Percentiles rank a stretch among this genome's conserved stretches.
Evolutionary conservation across 2,888 invertebrate genomes (phyloP).

Genomic region (Noctua janthina): DNA sequence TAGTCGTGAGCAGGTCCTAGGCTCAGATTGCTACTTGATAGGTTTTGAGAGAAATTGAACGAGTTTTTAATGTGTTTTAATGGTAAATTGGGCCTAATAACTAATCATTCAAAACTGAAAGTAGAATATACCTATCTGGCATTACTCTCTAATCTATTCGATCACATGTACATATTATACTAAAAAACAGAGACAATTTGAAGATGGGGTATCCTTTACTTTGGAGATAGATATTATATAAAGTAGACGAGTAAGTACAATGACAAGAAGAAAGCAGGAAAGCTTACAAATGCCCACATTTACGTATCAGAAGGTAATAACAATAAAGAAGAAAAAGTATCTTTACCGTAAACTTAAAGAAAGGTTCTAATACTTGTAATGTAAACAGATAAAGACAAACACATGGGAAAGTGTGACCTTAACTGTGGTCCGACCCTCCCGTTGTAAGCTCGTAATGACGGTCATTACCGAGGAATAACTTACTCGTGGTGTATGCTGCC

Average conservation of each 20-base stretch:
- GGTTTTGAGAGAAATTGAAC: constrained; percentile 56
- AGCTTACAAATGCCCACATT: not conserved
- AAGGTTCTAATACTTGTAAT: constrained; percentile 35
- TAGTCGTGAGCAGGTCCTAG: constrained; percentile 60
- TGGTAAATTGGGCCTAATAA: constrained; percentile 24
- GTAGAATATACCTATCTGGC: not conserved
- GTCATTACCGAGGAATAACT: constrained; percentile 65
- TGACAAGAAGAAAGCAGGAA: not conserved
- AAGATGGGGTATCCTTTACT: not conserved
- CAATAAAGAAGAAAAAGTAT: not conserved
- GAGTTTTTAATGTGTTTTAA: constrained; percentile 33
- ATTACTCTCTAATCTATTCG: not conserved
- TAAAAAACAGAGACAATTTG: not conserved
- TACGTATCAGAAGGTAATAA: constrained; percentile 7
- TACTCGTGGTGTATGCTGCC: constrained; percentile 13
- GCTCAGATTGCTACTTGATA: constrained; percentile 46
- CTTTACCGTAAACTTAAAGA: constrained; percentile 38
- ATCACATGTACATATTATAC: not conserved
- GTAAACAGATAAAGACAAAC: constrained; percentile 52
- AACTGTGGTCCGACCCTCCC: constrained; percentile 62
- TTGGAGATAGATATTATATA: not conserved
- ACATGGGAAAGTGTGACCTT: constrained; percentile 71
- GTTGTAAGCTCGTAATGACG: constrained; percentile 56
- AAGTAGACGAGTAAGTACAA: not conserved
- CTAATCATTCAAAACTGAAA: not conserved